phyloP scores from a whole-genome alignment of 2,797 vertebrate species.

The Poecilia picta region DNA sequence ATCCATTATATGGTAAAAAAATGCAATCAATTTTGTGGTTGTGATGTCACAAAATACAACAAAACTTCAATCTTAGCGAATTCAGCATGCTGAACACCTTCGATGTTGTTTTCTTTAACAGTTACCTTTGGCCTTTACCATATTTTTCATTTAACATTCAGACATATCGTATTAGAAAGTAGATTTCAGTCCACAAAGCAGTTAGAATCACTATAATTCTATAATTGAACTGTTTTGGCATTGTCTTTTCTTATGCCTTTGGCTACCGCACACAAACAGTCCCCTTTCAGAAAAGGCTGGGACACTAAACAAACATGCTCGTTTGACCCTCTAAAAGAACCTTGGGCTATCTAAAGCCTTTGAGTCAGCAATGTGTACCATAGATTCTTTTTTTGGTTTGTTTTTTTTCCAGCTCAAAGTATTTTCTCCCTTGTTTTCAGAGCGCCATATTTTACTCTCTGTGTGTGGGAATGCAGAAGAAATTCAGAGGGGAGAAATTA shows the following conservation, averaged over 20 bases:
- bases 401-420: constrained; percentile 38
- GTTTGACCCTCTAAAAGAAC: constrained; percentile 40
- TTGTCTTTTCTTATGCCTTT: constrained; percentile 5
- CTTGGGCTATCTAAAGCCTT: constrained; percentile 40
- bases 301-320: constrained; percentile 39
- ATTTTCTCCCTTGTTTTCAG: constrained; percentile 68
- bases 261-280: constrained; percentile 19
- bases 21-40: neutral
- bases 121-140: neutral
- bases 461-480: constrained; percentile 72
- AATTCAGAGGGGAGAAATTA: constrained; percentile 44
- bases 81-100: neutral
- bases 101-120: constrained; percentile 19
- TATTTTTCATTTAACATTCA: neutral
- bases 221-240: neutral
- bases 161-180: constrained; percentile 9
- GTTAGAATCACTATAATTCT: constrained; percentile 1
- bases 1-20: neutral
- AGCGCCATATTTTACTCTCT: constrained; percentile 69
- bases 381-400: constrained; percentile 27
- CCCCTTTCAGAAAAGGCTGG: constrained; percentile 17
- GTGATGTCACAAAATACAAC: neutral
- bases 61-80: neutral
- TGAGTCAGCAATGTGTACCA: constrained; percentile 31
- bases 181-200: neutral